Evolutionary conservation across 2,797 vertebrate species (phyloP), one percentile per base, ranked within the genome.

Genomic region (Typhlichthys subterraneus): DNA sequence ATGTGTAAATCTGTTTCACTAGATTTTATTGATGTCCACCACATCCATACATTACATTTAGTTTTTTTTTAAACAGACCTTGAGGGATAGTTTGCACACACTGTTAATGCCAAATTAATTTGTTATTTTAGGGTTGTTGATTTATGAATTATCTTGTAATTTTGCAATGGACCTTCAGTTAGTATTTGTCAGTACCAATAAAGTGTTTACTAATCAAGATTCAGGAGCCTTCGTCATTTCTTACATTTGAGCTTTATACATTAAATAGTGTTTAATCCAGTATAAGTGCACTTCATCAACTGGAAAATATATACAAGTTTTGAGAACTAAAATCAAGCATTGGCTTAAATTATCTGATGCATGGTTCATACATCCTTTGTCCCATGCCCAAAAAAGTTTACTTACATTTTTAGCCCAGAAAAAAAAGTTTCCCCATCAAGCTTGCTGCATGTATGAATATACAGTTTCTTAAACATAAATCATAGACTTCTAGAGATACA

Each of bases 121-220:
- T 0, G 52, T 70, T 65, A 66, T 29, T 29, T 29, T 42, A 42
- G 38, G 47, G 70, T 69, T n/a, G 45, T 42, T 60, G 14, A 60
- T 54, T 75, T 56, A 54, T 49, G 53, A 63, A 65, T 77, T 49
- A 75, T 81, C 76, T 82, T 85, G 75, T 65, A 33, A 76, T 67
- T 61, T 68, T 67, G 47, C 42, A 54, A 72, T 47, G 17, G 71
- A 72, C 6, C 19, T 69, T 78, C 65, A 62, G 52, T 70, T 79
- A 23, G 53, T 60, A 67, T 57, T 12, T 75, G 61, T 73, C 70
- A 67, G 69, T 83, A 86, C 82, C 84, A 86, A 84, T 85, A 87
- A 88, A 89, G 77, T 86, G 76, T 89, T 90, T 67, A 82, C 73
- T 80, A 77, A 85, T 75, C 66, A 49, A 53, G 42, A 55, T 45